Conservation (phyloP, 1,140 invertebrate genomes). For the Leptinotarsa texana region DNA sequence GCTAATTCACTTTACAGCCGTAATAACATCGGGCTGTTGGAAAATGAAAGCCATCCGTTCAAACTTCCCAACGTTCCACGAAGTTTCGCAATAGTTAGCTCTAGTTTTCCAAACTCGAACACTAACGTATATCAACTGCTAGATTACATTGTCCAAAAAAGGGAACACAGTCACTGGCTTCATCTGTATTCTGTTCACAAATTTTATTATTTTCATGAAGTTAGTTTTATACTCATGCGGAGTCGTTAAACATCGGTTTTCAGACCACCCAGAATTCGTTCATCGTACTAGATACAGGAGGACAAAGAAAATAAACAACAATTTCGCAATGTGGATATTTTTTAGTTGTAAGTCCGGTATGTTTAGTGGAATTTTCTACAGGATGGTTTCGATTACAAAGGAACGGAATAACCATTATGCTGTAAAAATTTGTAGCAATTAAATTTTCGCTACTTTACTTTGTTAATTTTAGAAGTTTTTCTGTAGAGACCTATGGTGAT, state of each 20-base stretch:
- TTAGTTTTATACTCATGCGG: neutral
- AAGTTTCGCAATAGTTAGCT: neutral
- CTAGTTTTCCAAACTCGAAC: neutral
- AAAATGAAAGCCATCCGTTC: neutral
- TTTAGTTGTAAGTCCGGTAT: too few relatives aligned
- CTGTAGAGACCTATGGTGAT: too few relatives aligned
- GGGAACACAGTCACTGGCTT: neutral
- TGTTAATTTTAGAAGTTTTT: too few relatives aligned
- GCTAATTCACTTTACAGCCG: neutral
- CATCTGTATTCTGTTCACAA: neutral
- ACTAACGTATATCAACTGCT: neutral
- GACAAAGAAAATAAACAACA: too few relatives aligned
- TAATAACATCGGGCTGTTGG: neutral
- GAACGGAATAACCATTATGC: too few relatives aligned
- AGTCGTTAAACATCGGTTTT: neutral
- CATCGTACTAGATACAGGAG: too few relatives aligned
- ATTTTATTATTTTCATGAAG: neutral
- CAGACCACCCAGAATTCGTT: neutral
- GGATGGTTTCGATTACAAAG: too few relatives aligned
- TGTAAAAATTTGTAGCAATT: too few relatives aligned
- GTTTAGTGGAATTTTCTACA: too few relatives aligned
- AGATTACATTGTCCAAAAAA: conserved; percentile 1
- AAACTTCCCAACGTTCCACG: neutral
- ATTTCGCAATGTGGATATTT: too few relatives aligned
- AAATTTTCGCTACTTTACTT: too few relatives aligned